These are phyloP conservation scores for Luehdorfia chinensis DNA, from an alignment of 1,140 invertebrate genomes.

Conservation along the genomic window DNA sequence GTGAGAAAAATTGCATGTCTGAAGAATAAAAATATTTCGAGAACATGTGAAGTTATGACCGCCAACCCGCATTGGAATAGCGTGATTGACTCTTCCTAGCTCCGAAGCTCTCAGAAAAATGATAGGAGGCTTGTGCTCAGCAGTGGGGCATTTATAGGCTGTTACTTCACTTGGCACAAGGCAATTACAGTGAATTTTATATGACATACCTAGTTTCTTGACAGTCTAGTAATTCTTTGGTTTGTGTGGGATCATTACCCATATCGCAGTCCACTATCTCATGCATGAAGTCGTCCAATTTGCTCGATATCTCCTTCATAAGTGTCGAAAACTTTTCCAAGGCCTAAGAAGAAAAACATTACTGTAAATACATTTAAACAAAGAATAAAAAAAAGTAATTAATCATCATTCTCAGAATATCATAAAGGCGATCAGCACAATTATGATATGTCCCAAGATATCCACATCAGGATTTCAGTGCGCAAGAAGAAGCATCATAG, in stretches of 20 bases:
- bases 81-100: too few species aligned
- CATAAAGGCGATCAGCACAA: conserved; percentile 54
- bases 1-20: too few species aligned
- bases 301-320: conserved; percentile 91
- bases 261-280: conserved; percentile 83
- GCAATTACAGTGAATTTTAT: too few species aligned
- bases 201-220: conserved; percentile 68
- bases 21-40: too few species aligned
- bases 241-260: conserved; percentile 76
- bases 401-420: conserved; percentile 40
- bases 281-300: conserved; percentile 90
- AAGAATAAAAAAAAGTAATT: background rate
- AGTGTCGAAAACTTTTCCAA: conserved; percentile 95
- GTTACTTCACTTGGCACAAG: too few species aligned
- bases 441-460: conserved; percentile 43
- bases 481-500: conserved; percentile 64
- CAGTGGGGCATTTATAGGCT: too few species aligned
- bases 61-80: too few species aligned
- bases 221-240: conserved; percentile 75
- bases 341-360: conserved; percentile 80
- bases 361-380: background rate
- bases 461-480: conserved; percentile 55
- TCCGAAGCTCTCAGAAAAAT: too few species aligned
- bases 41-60: too few species aligned
- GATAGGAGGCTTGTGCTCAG: too few species aligned